A percentile compares a stretch with the other conserved stretches of the same genome.
These are phyloP conservation scores for Phalanger gymnotis DNA, from an alignment of 2,797 vertebrate species.

Conservation along the genomic window DNA sequence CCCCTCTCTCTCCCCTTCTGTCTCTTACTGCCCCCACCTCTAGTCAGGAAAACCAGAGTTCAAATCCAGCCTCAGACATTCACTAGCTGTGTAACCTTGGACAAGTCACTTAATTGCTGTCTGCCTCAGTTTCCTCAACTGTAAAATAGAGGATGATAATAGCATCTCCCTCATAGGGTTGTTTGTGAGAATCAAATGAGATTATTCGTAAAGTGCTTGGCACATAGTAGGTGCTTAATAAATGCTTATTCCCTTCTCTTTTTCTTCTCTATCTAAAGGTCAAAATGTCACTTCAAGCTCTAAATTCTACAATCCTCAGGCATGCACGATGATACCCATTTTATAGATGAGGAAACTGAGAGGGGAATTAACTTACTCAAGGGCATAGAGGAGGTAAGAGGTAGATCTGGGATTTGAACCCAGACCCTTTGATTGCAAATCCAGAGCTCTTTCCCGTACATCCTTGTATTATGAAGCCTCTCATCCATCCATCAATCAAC, in stretches of 20 bases:
- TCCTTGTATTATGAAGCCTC: background rate
- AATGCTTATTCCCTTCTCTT: background rate
- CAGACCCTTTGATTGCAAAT: background rate
- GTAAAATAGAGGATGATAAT: background rate
- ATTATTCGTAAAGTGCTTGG: background rate
- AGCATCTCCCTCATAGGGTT: background rate
- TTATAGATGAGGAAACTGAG: background rate
- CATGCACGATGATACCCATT: background rate
- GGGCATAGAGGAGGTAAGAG: background rate
- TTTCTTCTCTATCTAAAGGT: background rate
- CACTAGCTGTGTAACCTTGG: too few species aligned
- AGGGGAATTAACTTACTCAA: background rate
- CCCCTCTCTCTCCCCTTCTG: too few species aligned
- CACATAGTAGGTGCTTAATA: background rate
- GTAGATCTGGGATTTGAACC: background rate
- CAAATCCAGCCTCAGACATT: too few species aligned
- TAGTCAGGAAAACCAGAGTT: too few species aligned
- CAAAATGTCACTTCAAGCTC: background rate
- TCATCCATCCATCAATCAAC: background rate
- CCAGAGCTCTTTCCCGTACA: background rate
- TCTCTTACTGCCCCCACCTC: too few species aligned
- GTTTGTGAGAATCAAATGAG: background rate
- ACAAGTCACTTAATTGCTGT: background rate
- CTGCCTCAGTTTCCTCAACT: background rate
- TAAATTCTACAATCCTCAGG: background rate